phyloP scores from a whole-genome alignment of 2,888 invertebrate species.

The Ischnus inquisitorius region DNA sequence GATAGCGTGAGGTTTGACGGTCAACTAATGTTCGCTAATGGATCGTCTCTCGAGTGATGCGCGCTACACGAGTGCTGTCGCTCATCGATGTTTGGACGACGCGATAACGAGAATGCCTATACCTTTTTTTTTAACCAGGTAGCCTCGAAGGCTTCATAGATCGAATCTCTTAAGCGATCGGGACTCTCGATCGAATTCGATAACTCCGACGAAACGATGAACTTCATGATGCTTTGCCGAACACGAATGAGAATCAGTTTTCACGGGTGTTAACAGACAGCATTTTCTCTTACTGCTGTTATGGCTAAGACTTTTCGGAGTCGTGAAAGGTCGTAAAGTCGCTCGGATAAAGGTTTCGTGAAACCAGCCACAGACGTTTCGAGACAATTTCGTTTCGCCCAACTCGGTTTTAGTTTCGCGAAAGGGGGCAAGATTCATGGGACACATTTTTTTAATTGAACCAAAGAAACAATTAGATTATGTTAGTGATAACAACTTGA shows the following conservation, averaged over 20 bases:
- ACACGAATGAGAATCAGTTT: constrained; percentile 20
- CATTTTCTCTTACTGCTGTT: background rate
- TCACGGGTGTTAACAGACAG: background rate
- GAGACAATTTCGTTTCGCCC: too few species aligned
- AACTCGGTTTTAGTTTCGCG: too few species aligned
- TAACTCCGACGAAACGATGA: constrained; percentile 19
- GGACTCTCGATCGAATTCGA: constrained; percentile 31
- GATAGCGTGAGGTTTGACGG: constrained; percentile 38
- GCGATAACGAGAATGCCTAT: constrained; percentile 15
- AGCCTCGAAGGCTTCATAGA: constrained; percentile 18
- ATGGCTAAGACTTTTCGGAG: constrained; percentile 25
- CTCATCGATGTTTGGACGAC: constrained; percentile 26
- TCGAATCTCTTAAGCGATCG: constrained; percentile 19
- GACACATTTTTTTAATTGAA: too few species aligned
- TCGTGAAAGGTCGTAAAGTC: constrained; percentile 1
- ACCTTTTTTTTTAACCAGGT: constrained; percentile 22
- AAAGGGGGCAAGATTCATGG: too few species aligned
- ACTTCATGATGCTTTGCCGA: background rate
- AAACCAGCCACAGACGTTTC: too few species aligned
- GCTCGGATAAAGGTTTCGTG: too few species aligned
- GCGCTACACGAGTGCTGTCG: constrained; percentile 13
- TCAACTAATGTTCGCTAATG: constrained; percentile 53
- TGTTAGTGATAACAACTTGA: too few species aligned
- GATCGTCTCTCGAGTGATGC: constrained; percentile 35
- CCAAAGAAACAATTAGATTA: too few species aligned